Conservation (phyloP, 2,888 invertebrate genomes). For the Philopedon plagiatum region DNA sequence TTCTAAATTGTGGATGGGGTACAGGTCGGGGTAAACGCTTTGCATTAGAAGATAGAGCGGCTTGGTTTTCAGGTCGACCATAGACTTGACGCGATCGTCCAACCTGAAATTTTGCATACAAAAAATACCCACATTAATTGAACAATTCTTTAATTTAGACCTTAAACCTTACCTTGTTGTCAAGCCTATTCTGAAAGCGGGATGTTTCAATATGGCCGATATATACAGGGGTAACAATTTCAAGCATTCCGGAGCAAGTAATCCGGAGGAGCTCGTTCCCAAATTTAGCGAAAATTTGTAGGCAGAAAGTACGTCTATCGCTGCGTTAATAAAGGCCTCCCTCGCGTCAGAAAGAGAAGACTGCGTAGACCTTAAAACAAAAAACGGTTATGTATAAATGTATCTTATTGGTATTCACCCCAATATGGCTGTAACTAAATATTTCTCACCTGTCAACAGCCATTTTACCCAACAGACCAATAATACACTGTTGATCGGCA, state of each 20-base stretch:
- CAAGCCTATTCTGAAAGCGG: slow-evolving; percentile 90
- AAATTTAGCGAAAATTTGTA: slow-evolving; percentile 79
- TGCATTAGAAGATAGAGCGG: slow-evolving; percentile 88
- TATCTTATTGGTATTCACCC: too few relatives aligned
- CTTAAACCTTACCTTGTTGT: slow-evolving; percentile 75
- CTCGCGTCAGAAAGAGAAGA: slow-evolving; percentile 93
- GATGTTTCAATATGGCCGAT: slow-evolving; percentile 89
- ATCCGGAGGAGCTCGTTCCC: slow-evolving; percentile 73
- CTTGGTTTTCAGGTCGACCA: slow-evolving; percentile 93
- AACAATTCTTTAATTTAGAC: too few relatives aligned
- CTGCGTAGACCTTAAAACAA: slow-evolving; percentile 76
- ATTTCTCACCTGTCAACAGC: slow-evolving; percentile 86
- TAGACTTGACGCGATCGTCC: slow-evolving; percentile 93
- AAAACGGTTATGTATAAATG: neutral
- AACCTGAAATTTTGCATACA: slow-evolving; percentile 71
- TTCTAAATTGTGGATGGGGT: slow-evolving; percentile 84
- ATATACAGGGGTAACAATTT: slow-evolving; percentile 90
- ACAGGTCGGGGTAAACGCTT: slow-evolving; percentile 92
- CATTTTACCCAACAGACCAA: slow-evolving; percentile 96
- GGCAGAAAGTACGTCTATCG: slow-evolving; percentile 88
- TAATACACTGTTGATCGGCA: slow-evolving; percentile 95
- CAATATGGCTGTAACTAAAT: neutral
- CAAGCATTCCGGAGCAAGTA: slow-evolving; percentile 84
- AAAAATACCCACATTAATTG: too few relatives aligned
- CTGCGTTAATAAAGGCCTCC: slow-evolving; percentile 96